Base-by-base conservation (phyloP, 2,113 vertebrate species). In the Rhinoderma darwinii region DNA sequence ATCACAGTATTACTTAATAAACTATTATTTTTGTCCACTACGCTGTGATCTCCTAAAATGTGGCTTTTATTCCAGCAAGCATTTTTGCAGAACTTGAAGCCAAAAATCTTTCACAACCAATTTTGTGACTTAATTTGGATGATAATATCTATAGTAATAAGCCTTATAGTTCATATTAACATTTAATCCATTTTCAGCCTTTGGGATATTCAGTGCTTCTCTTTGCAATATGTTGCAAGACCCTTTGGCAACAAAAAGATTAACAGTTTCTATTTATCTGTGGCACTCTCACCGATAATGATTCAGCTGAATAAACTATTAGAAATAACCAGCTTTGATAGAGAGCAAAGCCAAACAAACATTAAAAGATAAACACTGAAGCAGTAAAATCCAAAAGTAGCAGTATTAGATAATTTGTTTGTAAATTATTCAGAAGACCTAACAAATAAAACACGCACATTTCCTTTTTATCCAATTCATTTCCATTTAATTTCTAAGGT, bases 221-320 rank as follows among this genome's bases (percentile, higher is more conserved):
- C 39, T 73, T 87, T 74, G 78, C 78, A 87, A 87, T 87, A 87
- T 82, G 85, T 82, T 82, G 85, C 78, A 82, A 82, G 63, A 87
- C 85, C 85, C 85, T 87, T 87, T 87, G 85, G 85, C 85, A 87
- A 87, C 50, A 81, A 74, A 87, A 87, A 87, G 85, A 87, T 87
- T 87, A 87, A 87, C 77, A 82, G 68, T 82, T 87, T 74, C 78
- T 82, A 78, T 87, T 87, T 82, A 87, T 87, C 78, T 87, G 63
- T 56, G 37, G 85, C 51, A 74, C 78, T 82, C 85, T 87, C n/a
- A 82, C 78, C 66, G 85, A 87, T 82, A 87, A 87, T 87, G 78
- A 87, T 87, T 82, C 78, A 87, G 61, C 78, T 87, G 78, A 87
- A 87, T 87, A 81, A 87, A 82, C 85, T 74, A 87, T 87, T 87